Conservation (phyloP, 2,888 invertebrate genomes). For the Tachina grossa region DNA sequence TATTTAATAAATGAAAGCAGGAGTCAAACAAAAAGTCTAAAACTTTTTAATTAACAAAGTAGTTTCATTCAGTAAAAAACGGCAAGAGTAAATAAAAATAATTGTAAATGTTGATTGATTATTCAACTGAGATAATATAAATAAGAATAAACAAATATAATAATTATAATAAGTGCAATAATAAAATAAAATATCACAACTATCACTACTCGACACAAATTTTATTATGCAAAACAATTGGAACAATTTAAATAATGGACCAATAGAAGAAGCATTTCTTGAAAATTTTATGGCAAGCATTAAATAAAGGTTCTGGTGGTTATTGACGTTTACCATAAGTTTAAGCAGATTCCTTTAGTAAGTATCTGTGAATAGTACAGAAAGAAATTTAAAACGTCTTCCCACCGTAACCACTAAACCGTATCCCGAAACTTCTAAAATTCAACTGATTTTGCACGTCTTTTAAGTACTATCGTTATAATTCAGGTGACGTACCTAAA, state of each 20-base stretch:
- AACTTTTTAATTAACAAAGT: conserved; percentile 54
- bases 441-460: too few species aligned
- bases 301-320: too few species aligned
- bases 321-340: too few species aligned
- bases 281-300: background rate
- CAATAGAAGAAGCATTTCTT: background rate
- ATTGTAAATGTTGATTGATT: conserved; percentile 51
- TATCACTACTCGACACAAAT: conserved; percentile 63
- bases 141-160: background rate
- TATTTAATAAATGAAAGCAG: conserved; percentile 50
- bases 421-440: too few species aligned
- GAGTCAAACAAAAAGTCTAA: conserved; percentile 32
- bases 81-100: conserved; percentile 2
- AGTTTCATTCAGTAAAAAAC: conserved; percentile 75
- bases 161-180: conserved; percentile 44
- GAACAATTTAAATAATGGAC: conserved; percentile 19
- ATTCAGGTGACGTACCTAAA: too few species aligned
- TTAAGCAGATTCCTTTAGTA: too few species aligned
- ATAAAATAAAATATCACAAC: background rate
- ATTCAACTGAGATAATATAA: conserved; percentile 24
- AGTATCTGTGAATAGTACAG: too few species aligned
- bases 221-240: background rate
- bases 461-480: too few species aligned
- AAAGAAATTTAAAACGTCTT: too few species aligned
- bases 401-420: too few species aligned